Conservation (phyloP, 2,888 invertebrate genomes). For the Cordilura impudica region DNA sequence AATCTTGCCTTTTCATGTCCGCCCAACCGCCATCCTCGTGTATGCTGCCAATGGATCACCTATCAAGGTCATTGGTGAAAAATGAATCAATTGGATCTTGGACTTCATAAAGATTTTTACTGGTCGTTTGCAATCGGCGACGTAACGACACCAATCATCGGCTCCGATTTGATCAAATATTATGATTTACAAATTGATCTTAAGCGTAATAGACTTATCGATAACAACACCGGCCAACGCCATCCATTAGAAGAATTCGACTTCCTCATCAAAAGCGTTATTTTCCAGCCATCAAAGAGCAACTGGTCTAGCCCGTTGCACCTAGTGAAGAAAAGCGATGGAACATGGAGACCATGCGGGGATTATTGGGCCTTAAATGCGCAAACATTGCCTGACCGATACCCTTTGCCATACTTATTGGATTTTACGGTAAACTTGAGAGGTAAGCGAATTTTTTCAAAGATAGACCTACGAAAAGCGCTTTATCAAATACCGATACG, state of each 20-base stretch:
- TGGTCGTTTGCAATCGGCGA: neutral
- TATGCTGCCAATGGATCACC: conserved; percentile 1
- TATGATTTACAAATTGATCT: too few relatives aligned
- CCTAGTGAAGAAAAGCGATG: too few relatives aligned
- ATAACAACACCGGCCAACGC: neutral
- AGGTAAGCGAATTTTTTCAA: conserved; percentile 46
- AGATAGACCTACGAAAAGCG: conserved; percentile 31
- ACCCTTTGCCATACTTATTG: conserved; percentile 1
- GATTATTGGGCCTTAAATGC: neutral
- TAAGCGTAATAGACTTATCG: neutral
- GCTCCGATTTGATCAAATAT: too few relatives aligned
- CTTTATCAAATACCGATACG: conserved; percentile 24
- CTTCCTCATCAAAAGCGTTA: neutral
- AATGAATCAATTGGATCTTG: neutral
- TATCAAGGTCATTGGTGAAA: neutral
- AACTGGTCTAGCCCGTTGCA: too few relatives aligned
- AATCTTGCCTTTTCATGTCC: too few relatives aligned
- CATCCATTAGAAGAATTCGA: neutral
- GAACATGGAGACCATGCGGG: too few relatives aligned
- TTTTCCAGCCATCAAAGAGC: too few relatives aligned
- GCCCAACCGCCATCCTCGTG: neutral
- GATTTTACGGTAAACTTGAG: neutral
- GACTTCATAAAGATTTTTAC: neutral
- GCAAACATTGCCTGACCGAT: conserved; percentile 8
- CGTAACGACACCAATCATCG: neutral